A percentile compares a stretch with the other conserved stretches of the same genome.
Evolutionary conservation across 2,888 invertebrate species (phyloP).

Genomic region (Apodemia hepburni): DNA sequence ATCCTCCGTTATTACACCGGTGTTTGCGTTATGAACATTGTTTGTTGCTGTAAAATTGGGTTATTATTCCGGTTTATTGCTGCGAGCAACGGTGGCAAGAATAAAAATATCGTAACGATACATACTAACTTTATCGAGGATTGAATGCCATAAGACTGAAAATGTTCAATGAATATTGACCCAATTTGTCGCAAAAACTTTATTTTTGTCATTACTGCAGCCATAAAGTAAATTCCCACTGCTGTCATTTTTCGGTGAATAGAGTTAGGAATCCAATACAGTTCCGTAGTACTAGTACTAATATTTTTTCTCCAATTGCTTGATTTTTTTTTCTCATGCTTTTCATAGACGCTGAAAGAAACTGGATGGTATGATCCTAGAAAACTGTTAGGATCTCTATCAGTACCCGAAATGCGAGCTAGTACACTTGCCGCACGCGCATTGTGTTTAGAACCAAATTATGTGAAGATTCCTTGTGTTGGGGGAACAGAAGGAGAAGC

Average conservation of each 20-base stretch:
- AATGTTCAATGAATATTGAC: background rate
- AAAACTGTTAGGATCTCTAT: conserved; percentile 61
- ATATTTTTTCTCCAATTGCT: background rate
- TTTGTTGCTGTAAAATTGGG: conserved; percentile 1
- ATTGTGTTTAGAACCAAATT: conserved; percentile 58
- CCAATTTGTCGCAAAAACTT: no score
- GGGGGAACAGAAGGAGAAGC: conserved; percentile 65
- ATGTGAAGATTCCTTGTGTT: conserved; percentile 40
- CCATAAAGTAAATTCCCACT: no score
- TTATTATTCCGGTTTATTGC: conserved; percentile 2
- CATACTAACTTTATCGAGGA: background rate
- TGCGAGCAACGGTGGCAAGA: conserved; percentile 1
- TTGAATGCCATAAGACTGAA: background rate
- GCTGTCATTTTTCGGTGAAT: no score
- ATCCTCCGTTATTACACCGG: conserved; percentile 10
- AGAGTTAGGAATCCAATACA: no score
- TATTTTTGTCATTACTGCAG: background rate
- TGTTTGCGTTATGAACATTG: conserved; percentile 19
- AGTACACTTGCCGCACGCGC: conserved; percentile 65
- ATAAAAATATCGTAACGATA: background rate
- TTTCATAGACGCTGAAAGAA: conserved; percentile 58
- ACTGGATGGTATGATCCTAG: conserved; percentile 66
- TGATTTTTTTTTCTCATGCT: background rate
- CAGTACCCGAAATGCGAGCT: conserved; percentile 69
- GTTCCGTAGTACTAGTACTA: no score